Base-by-base conservation (phyloP, 1,140 invertebrate genomes). In the Drosophila nikananu region DNA sequence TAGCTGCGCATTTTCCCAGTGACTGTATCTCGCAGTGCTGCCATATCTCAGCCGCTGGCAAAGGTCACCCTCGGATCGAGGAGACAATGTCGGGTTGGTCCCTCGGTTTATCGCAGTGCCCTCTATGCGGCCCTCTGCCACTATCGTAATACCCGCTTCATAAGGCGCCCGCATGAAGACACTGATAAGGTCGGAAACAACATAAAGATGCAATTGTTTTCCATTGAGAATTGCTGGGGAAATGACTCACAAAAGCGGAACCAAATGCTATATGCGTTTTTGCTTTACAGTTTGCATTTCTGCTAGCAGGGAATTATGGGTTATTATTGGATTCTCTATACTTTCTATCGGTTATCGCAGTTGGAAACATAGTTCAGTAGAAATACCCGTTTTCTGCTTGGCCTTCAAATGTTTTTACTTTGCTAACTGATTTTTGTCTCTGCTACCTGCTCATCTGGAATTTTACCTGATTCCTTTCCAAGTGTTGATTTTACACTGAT, bases 171-270 rank as follows among this genome's bases (percentile, higher is more conserved):
- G 83, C 83, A 86, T 58, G 42, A 46, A 44, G 44, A 55, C 25
- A 35, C 41, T 70, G 83, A 86, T 86, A 86, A 86, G 65, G 57
- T 51, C 49, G 58, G 19, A 55, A 70, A 42, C 63, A 65, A 30
- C 57, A 73, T 65, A 65, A 63, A 82, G 62, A 86, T 82, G 65
- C 68, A 86, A 75, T 82, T 86, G 75, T 86, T 80, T 74, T 77
- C 15, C 73, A 77, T 77, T 46, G 61, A 35, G 15, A 39, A 57
- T 75, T 42, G 59, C 23, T 27, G 9, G 5, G 60, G 27, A 66
- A 19, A 55, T 86, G 75, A 86, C 49, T 87, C 83, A 87, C 61
- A 67, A 72, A 46, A 77, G 57, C 81, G 78, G 75, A 86, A 86
- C 68, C 61, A 67, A 84, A 27, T 70, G 35, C 8, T 23, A 52